Base-by-base conservation (phyloP, 1,140 invertebrate genomes). In the Polyergus mexicanus region DNA sequence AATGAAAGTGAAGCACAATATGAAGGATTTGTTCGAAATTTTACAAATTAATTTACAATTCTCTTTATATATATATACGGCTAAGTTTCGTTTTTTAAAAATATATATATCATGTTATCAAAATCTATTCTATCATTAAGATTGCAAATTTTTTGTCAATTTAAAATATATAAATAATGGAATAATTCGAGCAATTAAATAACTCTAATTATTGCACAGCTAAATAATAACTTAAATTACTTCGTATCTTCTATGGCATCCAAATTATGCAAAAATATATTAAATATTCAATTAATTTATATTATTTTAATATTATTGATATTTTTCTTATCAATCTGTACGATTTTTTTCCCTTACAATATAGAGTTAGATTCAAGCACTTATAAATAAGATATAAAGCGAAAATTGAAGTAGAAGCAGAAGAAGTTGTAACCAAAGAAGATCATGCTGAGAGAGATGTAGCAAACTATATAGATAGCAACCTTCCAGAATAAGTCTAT, bases 281-380 rank as follows among this genome's bases (percentile, higher is more conserved):
- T 75, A 60, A 62, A 44, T 75, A 51, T 22, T 51, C n/a, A 47
- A 1, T 51, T 19, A 16, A 78, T 54, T 35, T 66, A 16, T 41
- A 7, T 4, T 2, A 66, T 35, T 22, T 7, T 35, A 2, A 11
- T 66, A 38, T 25, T 65, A 2, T 54, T 22, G 1, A 51, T 54
- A 51, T 78, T 6, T 78, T 3, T 54, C 16, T 2, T 60, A 75
- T 22, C 3, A 10, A 25, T 51, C 11, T 1, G 10, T 8, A 16
- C 10, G 22, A n/a, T 13, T 44, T 6, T 32, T 32, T 44, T n/a
- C n/a, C 1, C 2, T 41, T 4, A 19, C 16, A 68, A 5, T 78
- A 16, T 68, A 54, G 10, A 78, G 19, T 56, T 41, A 8, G 16
- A 80, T 56, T 68, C 10, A 28, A 41, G 19, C 16, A 16, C 32